A percentile compares a stretch with the other conserved stretches of the same genome.
Conservation (phyloP, 2,888 invertebrate genomes). For the Ophion costatus region DNA sequence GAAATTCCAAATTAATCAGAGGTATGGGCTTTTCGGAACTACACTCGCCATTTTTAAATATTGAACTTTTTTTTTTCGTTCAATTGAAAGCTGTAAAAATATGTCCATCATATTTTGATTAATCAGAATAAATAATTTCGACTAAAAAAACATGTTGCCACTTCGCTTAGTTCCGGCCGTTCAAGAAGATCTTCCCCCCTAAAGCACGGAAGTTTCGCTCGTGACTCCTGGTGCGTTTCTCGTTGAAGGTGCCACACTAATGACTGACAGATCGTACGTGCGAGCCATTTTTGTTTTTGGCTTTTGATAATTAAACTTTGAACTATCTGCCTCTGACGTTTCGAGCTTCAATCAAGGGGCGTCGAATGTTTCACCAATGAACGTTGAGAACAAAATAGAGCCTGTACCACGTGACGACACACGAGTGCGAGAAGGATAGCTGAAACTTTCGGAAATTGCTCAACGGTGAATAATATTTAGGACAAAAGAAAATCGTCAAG, state of each 20-base stretch:
- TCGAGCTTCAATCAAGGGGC: neutral
- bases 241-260: neutral
- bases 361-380: neutral
- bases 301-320: neutral
- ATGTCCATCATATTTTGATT: too few relatives aligned
- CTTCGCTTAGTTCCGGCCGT: too few relatives aligned
- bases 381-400: neutral
- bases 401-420: neutral
- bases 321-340: neutral
- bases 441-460: neutral
- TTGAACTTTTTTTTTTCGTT: too few relatives aligned
- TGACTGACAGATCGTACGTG: neutral
- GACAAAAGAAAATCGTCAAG: neutral
- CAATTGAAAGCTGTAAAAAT: too few relatives aligned
- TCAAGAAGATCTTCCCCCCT: too few relatives aligned
- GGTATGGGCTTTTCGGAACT: too few relatives aligned
- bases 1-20: too few relatives aligned
- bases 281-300: neutral
- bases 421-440: neutral
- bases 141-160: too few relatives aligned
- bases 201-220: neutral
- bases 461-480: neutral
- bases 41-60: too few relatives aligned
- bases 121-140: too few relatives aligned
- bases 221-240: neutral